Conservation (phyloP, 2,113 vertebrate species). For the Nycticorax nycticorax region DNA sequence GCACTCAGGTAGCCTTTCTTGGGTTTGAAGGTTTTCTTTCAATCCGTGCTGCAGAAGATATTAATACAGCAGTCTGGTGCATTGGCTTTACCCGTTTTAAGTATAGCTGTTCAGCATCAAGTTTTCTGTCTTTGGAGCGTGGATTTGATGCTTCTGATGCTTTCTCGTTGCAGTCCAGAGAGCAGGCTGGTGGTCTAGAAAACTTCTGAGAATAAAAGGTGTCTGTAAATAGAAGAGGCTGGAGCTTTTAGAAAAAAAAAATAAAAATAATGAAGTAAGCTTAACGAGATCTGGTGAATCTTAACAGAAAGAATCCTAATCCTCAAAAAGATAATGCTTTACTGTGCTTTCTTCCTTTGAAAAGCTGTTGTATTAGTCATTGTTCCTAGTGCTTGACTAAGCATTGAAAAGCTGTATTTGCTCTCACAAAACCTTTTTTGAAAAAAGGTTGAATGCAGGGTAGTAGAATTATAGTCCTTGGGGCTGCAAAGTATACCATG, state of each 20-base stretch:
- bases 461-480: not conserved
- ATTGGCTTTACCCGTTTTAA: not conserved
- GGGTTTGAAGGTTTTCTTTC: not conserved
- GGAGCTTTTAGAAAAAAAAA: not conserved
- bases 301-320: not conserved
- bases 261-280: not conserved
- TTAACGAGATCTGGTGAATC: not conserved
- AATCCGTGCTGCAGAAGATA: accelerated
- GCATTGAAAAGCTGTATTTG: not conserved
- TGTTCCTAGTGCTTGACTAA: not conserved
- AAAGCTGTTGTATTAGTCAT: not conserved
- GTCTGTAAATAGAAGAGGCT: not conserved
- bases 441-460: not conserved
- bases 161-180: not conserved
- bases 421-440: not conserved
- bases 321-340: not conserved
- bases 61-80: not conserved
- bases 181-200: not conserved
- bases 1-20: not conserved
- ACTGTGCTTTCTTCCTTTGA: not conserved
- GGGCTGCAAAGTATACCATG: not conserved
- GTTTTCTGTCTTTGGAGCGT: not conserved
- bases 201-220: not conserved
- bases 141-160: not conserved
- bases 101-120: not conserved